phyloP scores from a whole-genome alignment of 2,888 invertebrate species.

The Ferdinandea cuprea region DNA sequence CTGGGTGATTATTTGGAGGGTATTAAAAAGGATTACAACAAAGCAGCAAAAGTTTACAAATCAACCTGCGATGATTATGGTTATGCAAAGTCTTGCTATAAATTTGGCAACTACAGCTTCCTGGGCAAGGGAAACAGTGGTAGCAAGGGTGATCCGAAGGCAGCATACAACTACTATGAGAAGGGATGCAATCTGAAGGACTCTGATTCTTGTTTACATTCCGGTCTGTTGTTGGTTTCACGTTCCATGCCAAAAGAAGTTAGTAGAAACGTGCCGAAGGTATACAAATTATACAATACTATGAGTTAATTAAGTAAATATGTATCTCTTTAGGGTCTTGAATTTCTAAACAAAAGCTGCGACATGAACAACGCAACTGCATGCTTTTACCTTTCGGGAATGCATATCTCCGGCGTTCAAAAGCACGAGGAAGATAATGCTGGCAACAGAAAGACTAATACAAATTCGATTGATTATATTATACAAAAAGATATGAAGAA shows the following conservation, averaged over 20 bases:
- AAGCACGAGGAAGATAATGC: conserved; percentile 83
- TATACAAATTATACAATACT: conserved; percentile 71
- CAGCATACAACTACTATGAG: conserved; percentile 89
- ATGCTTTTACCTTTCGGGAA: conserved; percentile 91
- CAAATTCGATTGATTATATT: conserved; percentile 83
- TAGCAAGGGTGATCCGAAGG: conserved; percentile 85
- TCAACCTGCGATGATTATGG: conserved; percentile 94
- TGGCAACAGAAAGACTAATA: conserved; percentile 69
- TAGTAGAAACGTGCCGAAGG: conserved; percentile 85
- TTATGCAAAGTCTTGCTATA: conserved; percentile 93
- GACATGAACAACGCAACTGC: conserved; percentile 87
- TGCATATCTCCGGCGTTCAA: conserved; percentile 90
- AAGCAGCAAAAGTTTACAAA: conserved; percentile 91
- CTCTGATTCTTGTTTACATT: conserved; percentile 89
- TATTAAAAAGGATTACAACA: conserved; percentile 91
- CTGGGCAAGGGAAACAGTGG: conserved; percentile 86
- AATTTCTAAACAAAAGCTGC: conserved; percentile 86
- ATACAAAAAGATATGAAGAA: conserved; percentile 88
- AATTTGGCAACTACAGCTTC: conserved; percentile 90
- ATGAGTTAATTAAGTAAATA: background rate
- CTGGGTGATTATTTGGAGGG: conserved; percentile 95
- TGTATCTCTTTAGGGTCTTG: conserved; percentile 83
- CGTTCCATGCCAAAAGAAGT: conserved; percentile 84
- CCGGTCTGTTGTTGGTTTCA: conserved; percentile 88
- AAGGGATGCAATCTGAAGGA: conserved; percentile 91